Conservation (phyloP, 2,888 invertebrate species). For the Allygus modestus region DNA sequence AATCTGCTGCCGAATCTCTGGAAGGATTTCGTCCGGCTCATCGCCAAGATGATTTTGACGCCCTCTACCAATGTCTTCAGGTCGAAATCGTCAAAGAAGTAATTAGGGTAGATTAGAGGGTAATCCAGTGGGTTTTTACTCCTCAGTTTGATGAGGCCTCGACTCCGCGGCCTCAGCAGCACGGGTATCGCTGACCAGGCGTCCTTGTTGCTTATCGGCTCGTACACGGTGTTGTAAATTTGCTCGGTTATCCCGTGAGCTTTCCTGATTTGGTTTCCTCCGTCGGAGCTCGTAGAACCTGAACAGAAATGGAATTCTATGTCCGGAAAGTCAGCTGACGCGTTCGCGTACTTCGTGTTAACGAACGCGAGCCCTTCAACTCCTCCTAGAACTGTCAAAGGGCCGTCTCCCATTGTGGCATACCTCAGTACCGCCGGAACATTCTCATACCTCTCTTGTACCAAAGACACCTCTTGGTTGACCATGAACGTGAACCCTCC, state of each 20-base stretch:
- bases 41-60: slow-evolving; percentile 88
- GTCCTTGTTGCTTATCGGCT: slow-evolving; percentile 86
- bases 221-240: slow-evolving; percentile 86
- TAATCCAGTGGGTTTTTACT: slow-evolving; percentile 92
- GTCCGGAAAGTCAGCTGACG: slow-evolving; percentile 89
- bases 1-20: slow-evolving; percentile 84
- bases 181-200: slow-evolving; percentile 92
- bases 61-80: slow-evolving; percentile 89
- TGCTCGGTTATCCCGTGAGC: slow-evolving; percentile 86
- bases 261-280: slow-evolving; percentile 88
- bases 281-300: slow-evolving; percentile 92
- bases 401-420: slow-evolving; percentile 89
- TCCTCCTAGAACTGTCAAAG: slow-evolving; percentile 87
- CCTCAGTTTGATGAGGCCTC: slow-evolving; percentile 88
- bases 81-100: slow-evolving; percentile 89
- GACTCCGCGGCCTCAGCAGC: slow-evolving; percentile 87
- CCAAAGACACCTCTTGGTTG: slow-evolving; percentile 87
- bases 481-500: slow-evolving; percentile 91
- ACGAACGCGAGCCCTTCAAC: slow-evolving; percentile 85
- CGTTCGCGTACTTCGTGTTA: slow-evolving; percentile 90
- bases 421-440: slow-evolving; percentile 89
- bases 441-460: slow-evolving; percentile 87
- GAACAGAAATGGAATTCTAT: slow-evolving; percentile 94
- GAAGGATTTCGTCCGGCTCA: slow-evolving; percentile 89
- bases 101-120: slow-evolving; percentile 95